Conservation (phyloP, 2,797 vertebrate genomes). For the Sus cebifrons region DNA sequence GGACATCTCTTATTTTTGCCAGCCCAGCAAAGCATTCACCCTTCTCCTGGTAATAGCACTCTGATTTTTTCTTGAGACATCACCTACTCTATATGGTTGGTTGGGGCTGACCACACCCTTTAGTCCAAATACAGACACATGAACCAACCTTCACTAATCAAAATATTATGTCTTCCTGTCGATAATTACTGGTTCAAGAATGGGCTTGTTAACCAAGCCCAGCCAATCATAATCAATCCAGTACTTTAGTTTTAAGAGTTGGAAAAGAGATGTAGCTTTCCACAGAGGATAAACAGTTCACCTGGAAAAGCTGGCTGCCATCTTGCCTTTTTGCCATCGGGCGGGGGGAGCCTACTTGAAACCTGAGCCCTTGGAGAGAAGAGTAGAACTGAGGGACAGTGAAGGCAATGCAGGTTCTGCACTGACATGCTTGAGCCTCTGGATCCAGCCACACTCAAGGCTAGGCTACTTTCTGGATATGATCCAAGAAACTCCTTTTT, state of each 20-base stretch:
- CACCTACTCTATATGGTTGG: neutral
- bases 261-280: neutral
- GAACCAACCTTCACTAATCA: neutral
- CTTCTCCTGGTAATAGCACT: neutral
- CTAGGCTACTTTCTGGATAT: neutral
- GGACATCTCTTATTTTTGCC: neutral
- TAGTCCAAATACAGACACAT: neutral
- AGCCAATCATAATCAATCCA: neutral
- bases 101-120: neutral
- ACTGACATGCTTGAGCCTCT: neutral
- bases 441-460: neutral
- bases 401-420: neutral
- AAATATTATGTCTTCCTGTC: neutral
- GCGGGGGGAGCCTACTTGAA: neutral
- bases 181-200: neutral
- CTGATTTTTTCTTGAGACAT: neutral
- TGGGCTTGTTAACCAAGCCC: neutral
- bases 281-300: neutral
- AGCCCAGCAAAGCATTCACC: neutral
- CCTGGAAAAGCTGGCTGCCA: neutral
- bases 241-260: conserved; percentile 3
- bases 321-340: neutral
- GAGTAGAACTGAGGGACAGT: neutral
- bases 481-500: neutral
- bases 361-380: neutral